These are phyloP conservation scores for Takifugu flavidus DNA, from an alignment of 2,113 vertebrate species.

Conservation along the genomic window DNA sequence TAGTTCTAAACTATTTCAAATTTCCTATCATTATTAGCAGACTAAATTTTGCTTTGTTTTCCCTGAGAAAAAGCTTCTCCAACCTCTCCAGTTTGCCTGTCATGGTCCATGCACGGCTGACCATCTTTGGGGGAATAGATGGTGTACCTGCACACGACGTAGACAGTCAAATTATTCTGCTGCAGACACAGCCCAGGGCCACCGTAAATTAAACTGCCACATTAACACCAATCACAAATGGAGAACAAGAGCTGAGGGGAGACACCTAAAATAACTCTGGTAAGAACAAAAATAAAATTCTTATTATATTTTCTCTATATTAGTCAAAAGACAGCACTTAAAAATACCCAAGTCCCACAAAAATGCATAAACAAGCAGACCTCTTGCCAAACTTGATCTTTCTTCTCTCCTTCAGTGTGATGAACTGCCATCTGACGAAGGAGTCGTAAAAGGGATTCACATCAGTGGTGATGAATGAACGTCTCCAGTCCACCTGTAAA, in stretches of 20 bases:
- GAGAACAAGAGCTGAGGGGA: background rate
- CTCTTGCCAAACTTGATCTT: slow-evolving; percentile 97
- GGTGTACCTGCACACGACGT: slow-evolving; percentile 80
- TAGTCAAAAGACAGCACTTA: background rate
- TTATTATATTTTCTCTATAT: background rate
- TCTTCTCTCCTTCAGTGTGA: slow-evolving; percentile 89
- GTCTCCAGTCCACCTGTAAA: slow-evolving; percentile 91
- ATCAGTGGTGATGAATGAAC: slow-evolving; percentile 94
- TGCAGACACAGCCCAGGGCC: background rate
- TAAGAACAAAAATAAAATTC: background rate
- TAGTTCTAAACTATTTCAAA: slow-evolving; percentile 2
- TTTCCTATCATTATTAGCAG: too few species aligned
- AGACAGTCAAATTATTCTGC: background rate
- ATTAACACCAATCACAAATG: background rate
- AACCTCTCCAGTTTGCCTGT: slow-evolving; percentile 97
- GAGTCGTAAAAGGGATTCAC: slow-evolving; percentile 97
- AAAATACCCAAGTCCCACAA: background rate
- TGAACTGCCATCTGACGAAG: slow-evolving; percentile 93
- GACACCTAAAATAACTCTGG: background rate
- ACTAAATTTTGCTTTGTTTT: too few species aligned
- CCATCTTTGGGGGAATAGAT: slow-evolving; percentile 97
- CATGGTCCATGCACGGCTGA: slow-evolving; percentile 98
- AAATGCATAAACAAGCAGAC: slow-evolving; percentile 60
- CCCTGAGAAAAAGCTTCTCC: too few species aligned
- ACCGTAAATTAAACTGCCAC: background rate